phyloP scores from a whole-genome alignment of 2,113 vertebrate genomes.

The Sorex fumeus region DNA sequence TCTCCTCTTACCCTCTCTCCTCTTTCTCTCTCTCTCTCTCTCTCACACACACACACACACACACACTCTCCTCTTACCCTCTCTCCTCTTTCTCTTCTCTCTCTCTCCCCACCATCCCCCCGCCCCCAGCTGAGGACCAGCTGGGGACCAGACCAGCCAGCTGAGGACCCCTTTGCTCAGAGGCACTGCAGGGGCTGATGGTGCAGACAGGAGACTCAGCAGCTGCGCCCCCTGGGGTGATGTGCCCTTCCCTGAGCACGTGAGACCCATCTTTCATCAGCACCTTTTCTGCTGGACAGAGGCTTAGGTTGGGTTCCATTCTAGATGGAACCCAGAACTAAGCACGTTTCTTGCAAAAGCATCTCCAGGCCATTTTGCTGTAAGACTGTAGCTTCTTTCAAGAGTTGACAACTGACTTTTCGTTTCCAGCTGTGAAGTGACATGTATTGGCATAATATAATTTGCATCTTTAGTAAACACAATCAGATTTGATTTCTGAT shows the following conservation, averaged over 20 bases:
- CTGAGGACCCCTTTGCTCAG: background rate
- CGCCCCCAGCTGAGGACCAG: background rate
- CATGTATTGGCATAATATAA: background rate
- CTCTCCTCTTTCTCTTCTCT: too few relatives aligned
- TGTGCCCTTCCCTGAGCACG: background rate
- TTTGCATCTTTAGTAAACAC: background rate
- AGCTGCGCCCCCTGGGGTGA: background rate
- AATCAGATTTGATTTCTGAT: constrained; percentile 10
- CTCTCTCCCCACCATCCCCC: too few relatives aligned
- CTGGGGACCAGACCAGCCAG: too few relatives aligned
- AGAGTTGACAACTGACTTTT: constrained; percentile 30
- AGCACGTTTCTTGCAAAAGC: fast-evolving
- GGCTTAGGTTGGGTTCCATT: background rate
- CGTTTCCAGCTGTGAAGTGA: constrained; percentile 34
- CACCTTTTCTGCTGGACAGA: background rate
- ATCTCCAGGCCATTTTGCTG: background rate
- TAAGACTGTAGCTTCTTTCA: background rate
- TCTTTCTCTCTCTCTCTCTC: too few relatives aligned
- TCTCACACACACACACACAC: too few relatives aligned
- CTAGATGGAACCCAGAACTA: background rate
- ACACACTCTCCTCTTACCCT: too few relatives aligned
- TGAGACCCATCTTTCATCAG: background rate
- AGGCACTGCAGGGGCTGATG: background rate
- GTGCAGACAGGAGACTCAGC: background rate
- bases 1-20: too few relatives aligned